Base-by-base conservation (phyloP, 2,888 invertebrate species). In the Nipponacmea schrenckii region DNA sequence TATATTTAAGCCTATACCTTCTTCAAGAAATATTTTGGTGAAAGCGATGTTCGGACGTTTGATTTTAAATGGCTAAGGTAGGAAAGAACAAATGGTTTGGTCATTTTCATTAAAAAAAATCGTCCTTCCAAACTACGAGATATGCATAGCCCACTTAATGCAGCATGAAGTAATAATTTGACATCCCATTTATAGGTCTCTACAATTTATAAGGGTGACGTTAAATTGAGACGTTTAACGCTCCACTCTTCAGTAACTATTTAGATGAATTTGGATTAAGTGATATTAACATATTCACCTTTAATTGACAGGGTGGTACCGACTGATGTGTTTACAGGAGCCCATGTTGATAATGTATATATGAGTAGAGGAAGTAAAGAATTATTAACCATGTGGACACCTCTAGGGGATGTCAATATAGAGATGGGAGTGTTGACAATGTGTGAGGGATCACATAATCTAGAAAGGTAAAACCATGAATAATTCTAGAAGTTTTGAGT, bases 21-120 rank as follows among this genome's bases (percentile, higher is more conserved):
- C 65, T 80, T 80, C 69, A 67, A 65, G 50, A 68, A 63, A 5
- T 69, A 73, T 74, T 83, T 79, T 74, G 81, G 81, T 7, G 50
- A 15, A 50, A 78, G 79, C 64, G 77, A 81, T 15, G 78, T 74
- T 2, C 71, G 70, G 26, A 84, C 85, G 0, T 84, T 86, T 75
- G 84, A 84, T 74, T 86, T 78, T 73, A 86, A 86, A 77, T 85
- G 85, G 85, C 69, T 86, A 24, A 79, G 85, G 85, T 85, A 77
- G 48, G 66, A 24, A 14, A 17, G n/a, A 17, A 48, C 15, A 48
- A 48, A 48, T n/a, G n/a, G n/a, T n/a, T n/a, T n/a, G n/a, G n/a
- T n/a, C n/a, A n/a, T n/a, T n/a, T n/a, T n/a, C n/a, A n/a, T n/a
- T n/a, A n/a, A n/a, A n/a, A n/a, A n/a, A n/a, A n/a, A n/a, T n/a